Evolutionary conservation across 2,113 vertebrate species (phyloP), one percentile per base, ranked within the genome.

Genomic region (Poeciliopsis occidentalis): DNA sequence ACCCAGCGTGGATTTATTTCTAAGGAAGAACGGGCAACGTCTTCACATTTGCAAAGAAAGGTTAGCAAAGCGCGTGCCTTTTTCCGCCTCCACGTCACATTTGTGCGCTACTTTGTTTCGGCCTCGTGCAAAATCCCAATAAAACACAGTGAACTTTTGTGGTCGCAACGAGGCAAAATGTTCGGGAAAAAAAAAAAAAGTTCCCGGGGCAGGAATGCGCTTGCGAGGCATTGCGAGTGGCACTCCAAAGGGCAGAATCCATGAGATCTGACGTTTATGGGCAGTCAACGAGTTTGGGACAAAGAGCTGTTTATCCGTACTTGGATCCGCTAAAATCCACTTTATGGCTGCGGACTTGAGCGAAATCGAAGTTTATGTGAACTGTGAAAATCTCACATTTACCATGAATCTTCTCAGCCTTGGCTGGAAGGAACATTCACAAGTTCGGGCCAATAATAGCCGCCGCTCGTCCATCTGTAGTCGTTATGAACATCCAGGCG

Each of bases 381-480:
- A 76, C 80, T 91, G 91, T 91, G 90, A 92, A 92, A 87, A 80
- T 92, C 91, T 90, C 91, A 91, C 90, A 85, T 89, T 85, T 83
- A 90, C 90, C 87, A 89, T 78, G 83, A 90, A 89, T 89, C 85
- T 88, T 90, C 89, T 87, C 88, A 91, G 88, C 88, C 90, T 91
- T 90, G 89, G 86, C 89, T 89, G 83, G 84, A 76, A 80, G 73
- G 88, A 88, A 89, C 75, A 86, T 75, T 83, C 75, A 78, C 87
- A 78, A 74, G 65, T 89, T 88, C 84, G 87, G 87, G 90, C 90
- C 13, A 69, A 77, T 83, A 77, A 87, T 54, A 81, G 76, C 81
- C 74, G 66, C 47, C 75, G 79, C 75, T 84, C 86, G 86, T 88
- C 90, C 90, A 91, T 91, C 91, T 90, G 87, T 80, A 89, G 75